Evolutionary conservation across 2,888 invertebrate species (phyloP).

Genomic region (Stratiomys singularior): DNA sequence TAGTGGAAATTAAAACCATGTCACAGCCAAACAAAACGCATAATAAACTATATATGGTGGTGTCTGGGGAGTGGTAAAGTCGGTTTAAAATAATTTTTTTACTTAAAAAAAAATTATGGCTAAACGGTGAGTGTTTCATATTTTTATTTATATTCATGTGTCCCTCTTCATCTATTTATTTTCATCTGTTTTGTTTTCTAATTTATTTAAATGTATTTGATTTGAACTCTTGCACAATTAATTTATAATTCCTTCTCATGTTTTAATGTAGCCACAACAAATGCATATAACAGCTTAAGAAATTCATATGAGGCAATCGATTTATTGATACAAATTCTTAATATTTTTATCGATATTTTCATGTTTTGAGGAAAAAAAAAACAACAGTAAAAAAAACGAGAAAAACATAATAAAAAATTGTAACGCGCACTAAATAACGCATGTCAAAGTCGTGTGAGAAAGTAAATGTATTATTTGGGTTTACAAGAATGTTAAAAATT

Average conservation of each 20-base stretch:
- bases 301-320: too few relatives aligned
- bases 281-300: neutral
- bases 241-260: neutral
- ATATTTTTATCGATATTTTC: neutral
- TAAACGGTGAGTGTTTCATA: slow-evolving; percentile 66
- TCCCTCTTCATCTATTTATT: slow-evolving; percentile 8
- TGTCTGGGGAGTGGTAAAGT: slow-evolving; percentile 62
- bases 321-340: neutral
- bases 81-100: slow-evolving; percentile 55
- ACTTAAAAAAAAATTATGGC: slow-evolving; percentile 57
- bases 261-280: neutral
- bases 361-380: too few relatives aligned
- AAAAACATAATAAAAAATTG: too few relatives aligned
- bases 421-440: neutral
- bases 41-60: slow-evolving; percentile 53
- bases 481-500: neutral
- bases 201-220: slow-evolving; percentile 14
- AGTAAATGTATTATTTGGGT: neutral
- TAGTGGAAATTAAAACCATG: slow-evolving; percentile 18
- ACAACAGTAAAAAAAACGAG: neutral
- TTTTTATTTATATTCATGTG: slow-evolving; percentile 47
- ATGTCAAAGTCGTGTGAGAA: neutral
- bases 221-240: neutral
- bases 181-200: slow-evolving; percentile 25
- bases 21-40: slow-evolving; percentile 30